Evolutionary conservation across 2,113 vertebrate species (phyloP), one percentile per base, ranked within the genome.

Genomic region (Oncorhynchus mykiss): DNA sequence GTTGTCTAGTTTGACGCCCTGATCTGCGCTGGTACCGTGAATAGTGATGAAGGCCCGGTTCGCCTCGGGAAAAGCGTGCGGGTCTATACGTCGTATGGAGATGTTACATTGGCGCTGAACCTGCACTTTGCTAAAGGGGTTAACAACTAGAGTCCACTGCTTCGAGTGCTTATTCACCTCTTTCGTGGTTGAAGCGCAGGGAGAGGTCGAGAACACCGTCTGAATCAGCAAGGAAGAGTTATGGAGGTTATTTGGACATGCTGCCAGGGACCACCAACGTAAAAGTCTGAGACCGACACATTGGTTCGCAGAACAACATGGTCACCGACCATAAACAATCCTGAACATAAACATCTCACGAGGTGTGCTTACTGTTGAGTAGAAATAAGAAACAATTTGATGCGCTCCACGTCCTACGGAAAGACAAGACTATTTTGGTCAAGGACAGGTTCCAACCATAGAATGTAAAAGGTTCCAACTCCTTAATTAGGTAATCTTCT

Each of bases 71-170:
- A 91, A 93, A 1, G 73, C 51, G 78, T 94, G 92, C 0, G 92
- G 94, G 77, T 97, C 96, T 77, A 97, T 86, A 4, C 95, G 88
- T 1, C 83, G 80, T 70, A 97, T 82, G 2, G 91, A 89, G 73
- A 98, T 90, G 76, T 92, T 93, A 83, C 96, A 98, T 4, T 89
- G 90, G 16, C 98, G 81, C 67, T 85, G 90, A 1, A 92, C 93
- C 67, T 85, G 90, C 14, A 98, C 91, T 18, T 88, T 87, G 22
- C 92, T 92, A 71, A 95, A 96, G 4, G 96, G 95, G 67, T 89
- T 91, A 67, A 96, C 96, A 2, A 34, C 60, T 72, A 97, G 80
- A 24, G 81, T 79, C 95, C 96, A 97, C 25, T 83, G 91, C 84
- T 80, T 92, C 49, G 92, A 74, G 4, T 91, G 79, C 31, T 78